Conservation (phyloP, 2,797 vertebrate genomes). For the Semaprochilodus insignis region DNA sequence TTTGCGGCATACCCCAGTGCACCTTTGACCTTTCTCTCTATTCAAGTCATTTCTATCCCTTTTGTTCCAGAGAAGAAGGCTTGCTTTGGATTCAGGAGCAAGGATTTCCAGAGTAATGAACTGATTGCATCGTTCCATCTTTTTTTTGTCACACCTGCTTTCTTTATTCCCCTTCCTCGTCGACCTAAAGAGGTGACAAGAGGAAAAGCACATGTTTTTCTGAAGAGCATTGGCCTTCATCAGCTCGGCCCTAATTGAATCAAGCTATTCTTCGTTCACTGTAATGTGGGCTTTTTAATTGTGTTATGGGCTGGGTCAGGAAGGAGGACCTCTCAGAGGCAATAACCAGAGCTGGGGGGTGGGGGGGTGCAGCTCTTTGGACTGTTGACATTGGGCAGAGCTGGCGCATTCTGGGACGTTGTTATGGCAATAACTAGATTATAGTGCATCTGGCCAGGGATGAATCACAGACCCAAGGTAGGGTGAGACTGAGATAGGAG, state of each 20-base stretch:
- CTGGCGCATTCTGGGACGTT: constrained; percentile 65
- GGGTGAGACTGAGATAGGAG: constrained; percentile 32
- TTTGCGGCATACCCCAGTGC: constrained; percentile 16
- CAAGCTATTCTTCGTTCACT: constrained; percentile 63
- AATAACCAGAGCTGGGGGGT: constrained; percentile 54
- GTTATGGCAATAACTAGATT: constrained; percentile 79
- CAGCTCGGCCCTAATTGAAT: constrained; percentile 69
- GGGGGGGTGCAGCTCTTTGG: constrained; percentile 36
- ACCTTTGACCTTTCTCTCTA: constrained; percentile 22
- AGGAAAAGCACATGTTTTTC: constrained; percentile 46
- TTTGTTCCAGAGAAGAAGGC: not conserved
- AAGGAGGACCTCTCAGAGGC: constrained; percentile 60
- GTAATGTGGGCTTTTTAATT: constrained; percentile 67
- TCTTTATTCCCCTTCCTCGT: constrained; percentile 20
- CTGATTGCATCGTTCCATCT: not conserved
- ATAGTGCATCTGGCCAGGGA: constrained; percentile 69
- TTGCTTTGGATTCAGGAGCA: not conserved
- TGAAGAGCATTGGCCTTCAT: constrained; percentile 61
- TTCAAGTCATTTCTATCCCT: constrained; percentile 9
- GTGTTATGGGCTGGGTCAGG: constrained; percentile 64
- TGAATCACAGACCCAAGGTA: constrained; percentile 49
- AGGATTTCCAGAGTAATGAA: not conserved
- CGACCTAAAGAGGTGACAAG: constrained; percentile 60
- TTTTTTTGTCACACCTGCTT: constrained; percentile 5
- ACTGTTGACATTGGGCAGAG: constrained; percentile 77